A percentile compares a stretch with the other conserved stretches of the same genome.
Evolutionary conservation across 2,888 invertebrate genomes (phyloP).

Genomic region (Teleogryllus oceanicus): DNA sequence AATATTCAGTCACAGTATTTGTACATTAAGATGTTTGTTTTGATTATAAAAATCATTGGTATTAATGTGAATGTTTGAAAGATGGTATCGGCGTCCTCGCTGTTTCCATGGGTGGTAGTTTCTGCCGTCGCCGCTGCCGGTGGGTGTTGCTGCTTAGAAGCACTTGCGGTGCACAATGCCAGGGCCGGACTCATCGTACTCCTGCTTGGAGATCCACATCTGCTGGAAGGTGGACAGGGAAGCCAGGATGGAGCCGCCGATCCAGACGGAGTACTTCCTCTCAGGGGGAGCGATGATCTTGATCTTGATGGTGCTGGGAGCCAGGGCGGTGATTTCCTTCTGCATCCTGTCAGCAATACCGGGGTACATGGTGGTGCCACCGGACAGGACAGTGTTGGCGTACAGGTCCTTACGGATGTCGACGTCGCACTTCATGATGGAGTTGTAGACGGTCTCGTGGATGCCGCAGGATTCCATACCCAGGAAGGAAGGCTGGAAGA

Average conservation of each 20-base stretch:
- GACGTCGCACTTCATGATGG: conserved; percentile 96
- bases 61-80: neutral
- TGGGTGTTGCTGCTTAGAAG: conserved; percentile 53
- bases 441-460: conserved; percentile 94
- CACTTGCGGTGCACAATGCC: conserved; percentile 71
- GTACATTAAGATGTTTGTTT: conserved; percentile 11
- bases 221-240: conserved; percentile 87
- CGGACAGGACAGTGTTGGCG: conserved; percentile 89
- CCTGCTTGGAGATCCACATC: conserved; percentile 90
- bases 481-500: conserved; percentile 64
- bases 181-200: conserved; percentile 83
- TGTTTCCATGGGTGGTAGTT: neutral
- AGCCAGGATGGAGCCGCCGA: conserved; percentile 83
- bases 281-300: conserved; percentile 91
- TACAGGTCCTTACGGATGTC: conserved; percentile 93
- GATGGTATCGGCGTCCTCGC: neutral
- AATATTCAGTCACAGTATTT: conserved; percentile 18
- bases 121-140: conserved; percentile 11
- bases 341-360: conserved; percentile 88
- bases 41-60: conserved; percentile 11
- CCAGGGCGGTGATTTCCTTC: conserved; percentile 84
- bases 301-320: conserved; percentile 90
- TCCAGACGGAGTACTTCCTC: conserved; percentile 89
- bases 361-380: conserved; percentile 86
- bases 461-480: conserved; percentile 91